Percentiles rank a stretch among this genome's conserved stretches.
Conservation (phyloP, 2,888 invertebrate genomes). For the Theristus sp. region DNA sequence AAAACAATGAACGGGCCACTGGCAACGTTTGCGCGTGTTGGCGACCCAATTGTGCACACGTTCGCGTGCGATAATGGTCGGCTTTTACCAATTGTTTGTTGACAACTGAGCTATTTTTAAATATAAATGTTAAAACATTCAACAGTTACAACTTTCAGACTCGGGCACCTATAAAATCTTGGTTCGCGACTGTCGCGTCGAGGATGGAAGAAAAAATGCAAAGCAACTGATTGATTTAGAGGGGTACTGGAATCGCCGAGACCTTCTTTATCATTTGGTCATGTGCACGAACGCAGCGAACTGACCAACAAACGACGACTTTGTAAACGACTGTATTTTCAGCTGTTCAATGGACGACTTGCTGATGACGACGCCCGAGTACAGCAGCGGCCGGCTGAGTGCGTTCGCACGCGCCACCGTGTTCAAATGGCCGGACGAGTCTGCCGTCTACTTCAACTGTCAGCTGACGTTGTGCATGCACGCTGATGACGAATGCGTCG, state of each 20-base stretch:
- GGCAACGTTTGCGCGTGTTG: conserved; percentile 6
- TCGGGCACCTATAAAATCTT: conserved; percentile 6
- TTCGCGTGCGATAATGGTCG: conserved; percentile 7
- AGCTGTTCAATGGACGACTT: conserved; percentile 3
- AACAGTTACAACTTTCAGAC: too few relatives aligned
- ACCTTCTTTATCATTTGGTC: too few relatives aligned
- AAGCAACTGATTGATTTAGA: conserved; percentile 4
- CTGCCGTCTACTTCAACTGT: conserved; percentile 7
- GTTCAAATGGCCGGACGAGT: conserved; percentile 9
- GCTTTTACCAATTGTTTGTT: too few relatives aligned
- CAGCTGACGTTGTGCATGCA: conserved; percentile 7
- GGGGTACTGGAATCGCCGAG: conserved; percentile 3
- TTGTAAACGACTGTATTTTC: too few relatives aligned
- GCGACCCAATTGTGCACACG: conserved; percentile 8
- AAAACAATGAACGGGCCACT: conserved; percentile 4
- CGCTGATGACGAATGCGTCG: conserved; percentile 5
- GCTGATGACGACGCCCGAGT: conserved; percentile 5
- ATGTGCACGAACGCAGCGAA: too few relatives aligned
- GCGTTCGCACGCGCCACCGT: conserved; percentile 6
- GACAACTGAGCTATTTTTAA: neutral
- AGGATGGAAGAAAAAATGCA: conserved; percentile 7
- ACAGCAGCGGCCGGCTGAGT: neutral
- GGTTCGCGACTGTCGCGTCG: conserved; percentile 7
- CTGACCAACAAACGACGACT: too few relatives aligned
- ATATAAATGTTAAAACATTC: too few relatives aligned